Evolutionary conservation across 2,797 vertebrate species (phyloP), one percentile per base, ranked within the genome.

Genomic region (Botia almorhae): DNA sequence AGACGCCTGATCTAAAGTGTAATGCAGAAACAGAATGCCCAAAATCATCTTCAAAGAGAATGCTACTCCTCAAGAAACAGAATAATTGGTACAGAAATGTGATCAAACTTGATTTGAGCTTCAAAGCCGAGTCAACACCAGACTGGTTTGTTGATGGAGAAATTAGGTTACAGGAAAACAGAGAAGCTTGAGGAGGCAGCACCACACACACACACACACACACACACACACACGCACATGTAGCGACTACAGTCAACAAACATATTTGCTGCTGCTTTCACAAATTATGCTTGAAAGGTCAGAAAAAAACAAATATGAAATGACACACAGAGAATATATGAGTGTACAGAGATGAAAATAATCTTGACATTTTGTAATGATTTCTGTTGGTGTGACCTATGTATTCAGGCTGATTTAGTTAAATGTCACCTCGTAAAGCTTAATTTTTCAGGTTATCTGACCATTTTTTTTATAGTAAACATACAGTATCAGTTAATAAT

Each of bases 141-240:
- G 50, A 81, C 55, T 12, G 60, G 77, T 76, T 76, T 76, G 80
- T 67, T 76, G 80, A 76, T 71, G 14, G 69, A 51, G 73, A 84
- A 84, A 87, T 87, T 82, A 82, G 83, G 85, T 83, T 85, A 85
- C 60, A 78, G 63, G 63, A 80, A 81, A 80, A 82, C 81, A 83
- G 65, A 68, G 50, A 76, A 68, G 78, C 65, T 69, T n/a, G 23
- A 70, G 71, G 71, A 51, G 55, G 70, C 58, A 50, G 55, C 50
- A 53, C 13, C 26, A 19, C 46, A 2, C 23, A 10, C 69, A 43
- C 77, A 21, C 50, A 11, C 74, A 16, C 23, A 12, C 48, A 10
- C 11, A 43, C 11, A 23, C n/a, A 53, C n/a, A 46, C 78, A n/a
- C 39, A n/a, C 36, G 21, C 36, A 21, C 64, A 26, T 3, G 23